Evolutionary conservation across 2,113 vertebrate genomes (phyloP).

Genomic region (Irena cyanogastra): DNA sequence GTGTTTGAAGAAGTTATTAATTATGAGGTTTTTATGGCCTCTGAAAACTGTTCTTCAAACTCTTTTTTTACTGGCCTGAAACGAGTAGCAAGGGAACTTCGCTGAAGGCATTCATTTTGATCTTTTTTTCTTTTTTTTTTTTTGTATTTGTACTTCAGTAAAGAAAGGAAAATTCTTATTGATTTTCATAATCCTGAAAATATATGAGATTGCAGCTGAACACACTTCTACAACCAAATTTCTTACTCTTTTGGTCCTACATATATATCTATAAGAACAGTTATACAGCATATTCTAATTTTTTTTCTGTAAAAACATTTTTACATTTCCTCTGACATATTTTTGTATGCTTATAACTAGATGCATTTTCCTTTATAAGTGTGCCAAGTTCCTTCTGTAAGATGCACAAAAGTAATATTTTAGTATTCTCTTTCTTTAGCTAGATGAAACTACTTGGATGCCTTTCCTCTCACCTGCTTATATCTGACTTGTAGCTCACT

Average conservation of each 20-base stretch:
- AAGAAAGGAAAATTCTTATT: background rate
- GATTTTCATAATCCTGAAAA: background rate
- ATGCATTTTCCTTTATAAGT: background rate
- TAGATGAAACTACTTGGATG: background rate
- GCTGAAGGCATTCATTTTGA: conserved; percentile 13
- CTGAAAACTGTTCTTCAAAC: conserved; percentile 30
- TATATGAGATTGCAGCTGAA: background rate
- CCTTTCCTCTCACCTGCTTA: background rate
- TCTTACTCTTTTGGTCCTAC: background rate
- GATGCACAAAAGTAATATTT: background rate
- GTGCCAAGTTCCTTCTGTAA: background rate
- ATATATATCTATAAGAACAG: background rate
- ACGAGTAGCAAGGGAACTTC: background rate
- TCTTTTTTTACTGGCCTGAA: background rate
- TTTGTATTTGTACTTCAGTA: background rate
- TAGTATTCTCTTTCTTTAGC: background rate
- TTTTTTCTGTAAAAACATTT: background rate
- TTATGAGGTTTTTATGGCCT: background rate
- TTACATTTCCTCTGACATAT: background rate
- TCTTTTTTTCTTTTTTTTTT: background rate
- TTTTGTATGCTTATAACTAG: background rate
- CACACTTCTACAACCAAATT: background rate
- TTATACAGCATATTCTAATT: background rate
- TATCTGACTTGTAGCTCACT: background rate
- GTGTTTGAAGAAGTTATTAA: conserved; percentile 50